Base-by-base conservation (phyloP, 2,113 vertebrate species). In the Gobiocypris rarus region DNA sequence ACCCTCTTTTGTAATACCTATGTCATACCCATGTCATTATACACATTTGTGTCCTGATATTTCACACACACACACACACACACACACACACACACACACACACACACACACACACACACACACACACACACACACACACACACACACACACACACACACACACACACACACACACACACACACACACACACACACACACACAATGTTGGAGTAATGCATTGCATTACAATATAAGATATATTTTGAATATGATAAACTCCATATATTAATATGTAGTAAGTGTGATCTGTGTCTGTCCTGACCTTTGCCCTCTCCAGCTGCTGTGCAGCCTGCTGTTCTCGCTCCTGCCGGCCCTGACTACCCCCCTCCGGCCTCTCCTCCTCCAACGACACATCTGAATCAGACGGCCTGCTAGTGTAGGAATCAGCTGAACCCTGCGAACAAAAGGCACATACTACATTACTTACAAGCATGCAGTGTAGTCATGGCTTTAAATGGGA, bases 381-480 rank as follows among this genome's bases (percentile, higher is more conserved):
- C 92, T 99, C 98, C 96, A 99, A 89, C 89, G 98, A 99, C 90
- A 98, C 98, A 98, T 99, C 97, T 34, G 98, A 99, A 93, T 99
- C 98, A 85, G 97, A 99, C 31, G 98, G 98, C 94, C 97, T 97
- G 94, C 97, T 99, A 89, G 98, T 99, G 90, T 99, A 99, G 19
- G 97, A 99, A 94, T 99, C 97, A 90, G 97, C 97, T 95, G 97
- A 99, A 93, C 97, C 97, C 97, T 99, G 92, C 0, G 87, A 91
- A 69, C 9, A 88, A 84, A 92, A 52, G 19, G 59, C 76, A 76
- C 15, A 8, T 56, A 74, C 19, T 31, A 75, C 8, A 83, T 34
- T 78, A 73, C 43, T 52, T 28, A 15, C 26, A 52, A 7, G 28
- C 52, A 65, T 13, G 14, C 41, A 31, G 28, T 9, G 19, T 22